Base-by-base conservation (phyloP, 1,140 invertebrate genomes). In the Drosophila insularis region DNA sequence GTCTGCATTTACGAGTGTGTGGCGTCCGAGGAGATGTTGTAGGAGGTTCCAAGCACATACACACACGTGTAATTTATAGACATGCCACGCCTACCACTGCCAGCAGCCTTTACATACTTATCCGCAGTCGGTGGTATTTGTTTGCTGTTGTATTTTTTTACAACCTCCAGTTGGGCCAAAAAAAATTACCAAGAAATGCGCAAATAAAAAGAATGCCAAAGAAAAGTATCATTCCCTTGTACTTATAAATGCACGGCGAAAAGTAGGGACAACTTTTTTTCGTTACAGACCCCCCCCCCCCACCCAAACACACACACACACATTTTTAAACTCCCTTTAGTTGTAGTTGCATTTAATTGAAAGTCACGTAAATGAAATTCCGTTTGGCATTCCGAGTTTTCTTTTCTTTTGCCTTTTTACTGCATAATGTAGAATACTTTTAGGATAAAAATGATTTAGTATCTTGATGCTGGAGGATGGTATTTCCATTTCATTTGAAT, bases 11-110 rank as follows among this genome's bases (percentile, higher is more conserved):
- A 67, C 73, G 73, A 75, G 55, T 31, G n/a, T 32, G 27, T 56
- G 54, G 54, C 54, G 27, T 17, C 27, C 54, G 17, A 56, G 54
- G 54, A 56, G 73, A 53, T 27, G 39, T 58, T 35, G 39, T 13
- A 17, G 37, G 27, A 58, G 23, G 21, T 43, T 19, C 62, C 55
- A 60, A 46, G 67, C 62, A 71, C 59, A 40, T 64, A 37, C 65
- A 59, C 74, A 78, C 54, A 89, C 68, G 75, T 65, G 23, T 69
- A 76, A 86, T 89, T 86, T 89, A 86, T 89, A 80, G 63, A 54
- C 80, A 55, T 74, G 68, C 72, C 79, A 78, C 82, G 81, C 81
- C 79, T 60, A 64, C 65, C 53, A 37, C 66, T 14, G 63, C 56
- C 17, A 58, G 64, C 17, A 58, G 64, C 19, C 62, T 68, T 66